Conservation (phyloP, 1,140 invertebrate species). For the Archivesica marissinica region DNA sequence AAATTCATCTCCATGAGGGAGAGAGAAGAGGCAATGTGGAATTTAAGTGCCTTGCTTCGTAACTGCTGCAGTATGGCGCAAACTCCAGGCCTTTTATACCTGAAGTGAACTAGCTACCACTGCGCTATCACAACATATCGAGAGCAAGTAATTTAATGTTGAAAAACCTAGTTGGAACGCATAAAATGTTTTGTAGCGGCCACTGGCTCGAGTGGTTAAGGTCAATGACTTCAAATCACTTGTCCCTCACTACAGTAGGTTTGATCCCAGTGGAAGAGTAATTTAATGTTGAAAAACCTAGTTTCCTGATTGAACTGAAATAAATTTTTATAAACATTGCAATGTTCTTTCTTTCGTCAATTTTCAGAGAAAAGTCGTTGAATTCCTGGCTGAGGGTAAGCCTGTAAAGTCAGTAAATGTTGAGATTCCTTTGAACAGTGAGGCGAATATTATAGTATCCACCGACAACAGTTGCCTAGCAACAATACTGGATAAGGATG, state of each 20-base stretch:
- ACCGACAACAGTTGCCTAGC: slow-evolving; percentile 35
- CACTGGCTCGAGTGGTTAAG: background rate
- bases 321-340: too few species aligned
- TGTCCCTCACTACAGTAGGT: background rate
- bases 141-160: background rate
- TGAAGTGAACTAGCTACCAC: too few species aligned
- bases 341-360: background rate
- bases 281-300: too few species aligned
- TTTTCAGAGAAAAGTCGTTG: slow-evolving; percentile 67
- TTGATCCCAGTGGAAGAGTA: background rate
- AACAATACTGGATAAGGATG: slow-evolving; percentile 1
- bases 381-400: slow-evolving; percentile 53
- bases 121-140: too few species aligned
- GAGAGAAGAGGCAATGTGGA: too few species aligned
- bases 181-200: background rate
- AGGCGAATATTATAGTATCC: slow-evolving; percentile 38
- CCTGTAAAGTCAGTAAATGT: slow-evolving; percentile 46
- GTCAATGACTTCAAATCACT: background rate
- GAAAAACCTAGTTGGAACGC: background rate
- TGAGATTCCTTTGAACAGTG: slow-evolving; percentile 61
- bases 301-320: too few species aligned
- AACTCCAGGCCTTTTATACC: too few species aligned
- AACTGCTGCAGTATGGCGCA: too few species aligned
- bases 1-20: too few species aligned
- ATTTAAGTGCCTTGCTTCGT: too few species aligned